Evolutionary conservation across 2,797 vertebrate genomes (phyloP).

Genomic region (Antennarius maculatus): DNA sequence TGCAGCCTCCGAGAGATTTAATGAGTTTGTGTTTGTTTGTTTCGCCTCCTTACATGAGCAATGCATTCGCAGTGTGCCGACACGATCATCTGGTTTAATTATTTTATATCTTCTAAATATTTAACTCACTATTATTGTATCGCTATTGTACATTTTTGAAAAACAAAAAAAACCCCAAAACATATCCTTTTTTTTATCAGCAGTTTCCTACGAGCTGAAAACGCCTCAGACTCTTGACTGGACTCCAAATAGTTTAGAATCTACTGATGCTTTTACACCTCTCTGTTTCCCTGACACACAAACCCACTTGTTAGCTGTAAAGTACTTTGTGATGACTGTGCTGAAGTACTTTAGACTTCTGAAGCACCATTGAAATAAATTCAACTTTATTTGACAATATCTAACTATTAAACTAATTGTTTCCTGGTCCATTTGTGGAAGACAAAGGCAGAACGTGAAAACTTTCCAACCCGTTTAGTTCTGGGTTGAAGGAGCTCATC

Average conservation of each 20-base stretch:
- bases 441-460: no score
- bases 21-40: conserved; percentile 52
- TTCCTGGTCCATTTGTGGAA: background rate
- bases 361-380: background rate
- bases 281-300: background rate
- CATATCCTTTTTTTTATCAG: background rate
- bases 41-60: conserved; percentile 19
- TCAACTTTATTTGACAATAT: conserved; percentile 27
- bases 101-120: no score
- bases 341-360: conserved; percentile 21
- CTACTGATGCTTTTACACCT: background rate
- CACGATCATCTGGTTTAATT: no score
- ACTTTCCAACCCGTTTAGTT: background rate
- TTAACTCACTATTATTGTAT: background rate
- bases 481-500: background rate
- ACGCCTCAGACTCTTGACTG: background rate
- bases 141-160: background rate
- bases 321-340: conserved; percentile 9
- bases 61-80: background rate
- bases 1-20: conserved; percentile 32
- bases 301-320: conserved; percentile 1
- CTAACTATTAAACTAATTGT: conserved; percentile 21
- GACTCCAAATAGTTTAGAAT: conserved; percentile 8
- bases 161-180: background rate
- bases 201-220: background rate